Conservation (phyloP, 2,113 vertebrate genomes). For the Triplophysa rosa region DNA sequence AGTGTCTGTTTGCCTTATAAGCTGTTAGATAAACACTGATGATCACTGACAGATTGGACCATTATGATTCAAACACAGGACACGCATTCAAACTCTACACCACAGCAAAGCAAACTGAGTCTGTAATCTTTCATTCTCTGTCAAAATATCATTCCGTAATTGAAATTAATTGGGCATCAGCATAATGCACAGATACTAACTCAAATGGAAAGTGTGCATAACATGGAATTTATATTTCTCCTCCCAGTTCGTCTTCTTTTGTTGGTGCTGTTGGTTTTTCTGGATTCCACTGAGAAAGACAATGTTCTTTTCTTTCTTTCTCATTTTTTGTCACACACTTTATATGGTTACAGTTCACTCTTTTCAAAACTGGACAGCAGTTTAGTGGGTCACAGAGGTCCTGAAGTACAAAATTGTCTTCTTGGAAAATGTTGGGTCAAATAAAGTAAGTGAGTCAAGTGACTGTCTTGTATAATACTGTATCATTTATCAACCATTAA, state of each 20-base stretch:
- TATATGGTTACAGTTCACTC: background rate
- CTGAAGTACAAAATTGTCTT: background rate
- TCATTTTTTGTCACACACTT: background rate
- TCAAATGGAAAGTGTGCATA: background rate
- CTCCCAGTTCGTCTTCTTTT: background rate
- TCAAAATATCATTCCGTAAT: conserved; percentile 33
- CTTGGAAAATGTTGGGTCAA: background rate
- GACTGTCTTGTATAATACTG: background rate
- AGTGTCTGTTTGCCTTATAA: conserved; percentile 42
- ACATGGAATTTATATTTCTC: background rate
- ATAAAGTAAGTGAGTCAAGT: background rate
- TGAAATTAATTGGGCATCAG: conserved; percentile 17
- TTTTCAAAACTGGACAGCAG: background rate
- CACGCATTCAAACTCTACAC: conserved; percentile 25
- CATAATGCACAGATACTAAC: background rate
- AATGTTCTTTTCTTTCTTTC: background rate
- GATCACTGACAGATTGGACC: conserved; percentile 46
- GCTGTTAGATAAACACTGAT: conserved; percentile 48
- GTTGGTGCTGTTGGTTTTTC: background rate
- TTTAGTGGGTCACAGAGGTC: background rate
- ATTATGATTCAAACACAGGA: conserved; percentile 45
- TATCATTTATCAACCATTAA: background rate
- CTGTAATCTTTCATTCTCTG: conserved; percentile 31
- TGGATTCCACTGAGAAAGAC: background rate
- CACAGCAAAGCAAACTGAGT: conserved; percentile 30